Percentiles rank a stretch among this genome's conserved stretches.
Conservation (phyloP, 1,140 invertebrate genomes). For the Amphibalanus amphitrite region DNA sequence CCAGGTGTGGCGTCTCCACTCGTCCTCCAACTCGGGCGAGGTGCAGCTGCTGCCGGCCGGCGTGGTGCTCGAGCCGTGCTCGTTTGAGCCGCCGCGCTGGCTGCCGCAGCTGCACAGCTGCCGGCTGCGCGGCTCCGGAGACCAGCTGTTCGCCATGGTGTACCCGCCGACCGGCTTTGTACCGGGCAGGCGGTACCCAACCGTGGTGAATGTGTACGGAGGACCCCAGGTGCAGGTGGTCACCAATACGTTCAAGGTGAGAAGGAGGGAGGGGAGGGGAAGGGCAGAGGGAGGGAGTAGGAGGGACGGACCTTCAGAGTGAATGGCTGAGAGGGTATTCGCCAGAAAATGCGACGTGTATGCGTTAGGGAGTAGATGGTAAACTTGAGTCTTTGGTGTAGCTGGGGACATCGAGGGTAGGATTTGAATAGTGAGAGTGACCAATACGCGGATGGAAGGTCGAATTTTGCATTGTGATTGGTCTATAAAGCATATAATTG, state of each 20-base stretch:
- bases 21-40: conserved; percentile 25
- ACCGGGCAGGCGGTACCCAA: conserved; percentile 66
- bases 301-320: too few species aligned
- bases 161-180: conserved; percentile 70
- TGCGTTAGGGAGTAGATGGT: too few species aligned
- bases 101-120: conserved; percentile 66
- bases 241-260: conserved; percentile 83
- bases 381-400: too few species aligned
- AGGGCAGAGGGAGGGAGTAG: neutral
- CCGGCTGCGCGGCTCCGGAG: conserved; percentile 42
- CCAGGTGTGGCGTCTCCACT: conserved; percentile 47
- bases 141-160: conserved; percentile 44
- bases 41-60: conserved; percentile 59
- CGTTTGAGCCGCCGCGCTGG: conserved; percentile 9
- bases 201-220: conserved; percentile 90
- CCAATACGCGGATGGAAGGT: too few species aligned
- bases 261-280: neutral
- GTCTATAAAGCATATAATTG: too few species aligned
- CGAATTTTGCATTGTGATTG: too few species aligned
- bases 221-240: conserved; percentile 95
- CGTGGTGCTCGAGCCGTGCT: conserved; percentile 32
- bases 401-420: too few species aligned
- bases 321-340: too few species aligned
- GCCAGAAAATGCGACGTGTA: too few species aligned
- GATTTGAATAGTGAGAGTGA: too few species aligned